Base-by-base conservation (phyloP, 2,113 vertebrate species). In the Cheilinus undulatus region DNA sequence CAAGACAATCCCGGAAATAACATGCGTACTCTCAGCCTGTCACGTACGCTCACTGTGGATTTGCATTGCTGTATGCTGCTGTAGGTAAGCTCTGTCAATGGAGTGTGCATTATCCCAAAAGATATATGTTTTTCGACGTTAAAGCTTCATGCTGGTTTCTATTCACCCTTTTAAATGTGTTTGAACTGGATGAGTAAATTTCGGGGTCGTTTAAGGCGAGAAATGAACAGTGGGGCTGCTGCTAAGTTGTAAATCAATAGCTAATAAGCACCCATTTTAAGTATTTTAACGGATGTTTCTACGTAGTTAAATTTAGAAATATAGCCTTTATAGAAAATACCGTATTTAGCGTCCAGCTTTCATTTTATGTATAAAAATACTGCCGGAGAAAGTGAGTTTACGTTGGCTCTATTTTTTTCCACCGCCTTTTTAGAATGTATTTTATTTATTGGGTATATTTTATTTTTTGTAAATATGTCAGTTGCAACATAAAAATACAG, bases 1-100 rank as follows among this genome's bases (percentile, higher is more conserved):
- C 76, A 51, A 80, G 81, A 89, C 80, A 60, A 82, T 85, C 88
- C 88, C 91, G 91, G 93, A 93, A 91, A 90, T 87, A 89, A 78
- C 84, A 83, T 70, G 88, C 80, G 82, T 90, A 90, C 88, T 69
- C 84, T 80, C 85, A 69, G 86, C 83, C 78, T 73, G 87, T 92
- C 93, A 91, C 90, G 90, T 93, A 92, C 81, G 81, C 88, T 88
- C 87, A 9, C 76, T 7, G 77, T 60, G 78, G 84, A 84, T 87
- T 76, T 87, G 69, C 85, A 51, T 76, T n/a, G 62, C 77, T 73
- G 83, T 59, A n/a, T 69, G 69, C 83, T 78, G 68, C 69, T 34
- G 82, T 71, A 76, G 87, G 86, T 88, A 78, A 87, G 88, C 42
- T 9, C 42, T n/a, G 19, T 0, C 63, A 19, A 8, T 0, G 58